Conservation (phyloP, 1,140 invertebrate species). For the Anadara kagoshimensis region DNA sequence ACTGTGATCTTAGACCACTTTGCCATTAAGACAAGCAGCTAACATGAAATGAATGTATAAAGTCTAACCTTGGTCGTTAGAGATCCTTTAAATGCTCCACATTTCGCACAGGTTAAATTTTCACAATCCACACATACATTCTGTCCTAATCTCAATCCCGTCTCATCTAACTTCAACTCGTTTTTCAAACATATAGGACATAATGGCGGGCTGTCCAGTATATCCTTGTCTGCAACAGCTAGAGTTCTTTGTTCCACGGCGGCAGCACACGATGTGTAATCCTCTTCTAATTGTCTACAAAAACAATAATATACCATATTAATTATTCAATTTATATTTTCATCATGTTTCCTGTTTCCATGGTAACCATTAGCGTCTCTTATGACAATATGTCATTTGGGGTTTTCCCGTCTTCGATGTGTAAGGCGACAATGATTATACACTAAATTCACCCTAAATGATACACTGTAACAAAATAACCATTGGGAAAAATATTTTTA, state of each 20-base stretch:
- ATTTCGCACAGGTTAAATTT: slow-evolving; percentile 61
- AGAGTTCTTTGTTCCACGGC: slow-evolving; percentile 56
- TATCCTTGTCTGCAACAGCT: slow-evolving; percentile 43
- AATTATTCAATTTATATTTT: background rate
- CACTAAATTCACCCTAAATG: too few relatives aligned
- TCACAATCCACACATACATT: slow-evolving; percentile 68
- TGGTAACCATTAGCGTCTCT: background rate
- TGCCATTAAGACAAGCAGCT: too few relatives aligned
- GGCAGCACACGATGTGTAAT: slow-evolving; percentile 61
- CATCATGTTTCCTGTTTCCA: background rate
- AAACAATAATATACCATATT: slow-evolving; percentile 13
- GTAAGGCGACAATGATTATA: too few relatives aligned
- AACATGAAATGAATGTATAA: too few relatives aligned
- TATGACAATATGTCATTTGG: background rate
- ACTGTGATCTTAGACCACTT: too few relatives aligned
- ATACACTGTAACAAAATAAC: too few relatives aligned
- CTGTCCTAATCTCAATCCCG: slow-evolving; percentile 47
- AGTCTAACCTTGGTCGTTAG: slow-evolving; percentile 58
- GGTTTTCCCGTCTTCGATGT: too few relatives aligned
- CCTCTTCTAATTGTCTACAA: slow-evolving; percentile 67
- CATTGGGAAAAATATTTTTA: too few relatives aligned
- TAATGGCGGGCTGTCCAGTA: slow-evolving; percentile 37
- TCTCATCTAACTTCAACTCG: slow-evolving; percentile 49
- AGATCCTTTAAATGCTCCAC: slow-evolving; percentile 58
- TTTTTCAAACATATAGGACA: slow-evolving; percentile 65